A percentile compares a stretch with the other conserved stretches of the same genome.
These are phyloP conservation scores for Gallirallus australis DNA, from an alignment of 2,797 vertebrate species.

Conservation along the genomic window DNA sequence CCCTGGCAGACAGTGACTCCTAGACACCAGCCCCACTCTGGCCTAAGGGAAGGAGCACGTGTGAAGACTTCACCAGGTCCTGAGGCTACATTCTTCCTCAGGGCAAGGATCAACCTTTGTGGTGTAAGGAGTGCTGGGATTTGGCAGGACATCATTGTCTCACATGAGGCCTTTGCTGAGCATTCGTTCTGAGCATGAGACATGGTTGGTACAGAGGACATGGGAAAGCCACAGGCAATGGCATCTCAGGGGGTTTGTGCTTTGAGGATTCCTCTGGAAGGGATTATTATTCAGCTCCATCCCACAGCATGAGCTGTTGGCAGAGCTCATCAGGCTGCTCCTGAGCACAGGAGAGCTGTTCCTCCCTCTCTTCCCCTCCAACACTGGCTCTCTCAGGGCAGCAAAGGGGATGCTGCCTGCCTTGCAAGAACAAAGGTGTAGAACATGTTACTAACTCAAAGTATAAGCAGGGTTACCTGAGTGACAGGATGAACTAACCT, in stretches of 20 bases:
- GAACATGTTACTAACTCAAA: not conserved
- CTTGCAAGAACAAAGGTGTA: not conserved
- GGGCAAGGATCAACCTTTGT: not conserved
- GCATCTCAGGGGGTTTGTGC: not conserved
- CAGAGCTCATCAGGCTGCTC: not conserved
- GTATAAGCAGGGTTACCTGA: not conserved
- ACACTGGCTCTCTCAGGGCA: rapidly evolving
- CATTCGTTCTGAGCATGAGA: too few species aligned
- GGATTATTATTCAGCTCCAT: not conserved
- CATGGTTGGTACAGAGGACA: not conserved
- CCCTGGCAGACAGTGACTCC: not conserved
- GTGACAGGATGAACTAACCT: not conserved
- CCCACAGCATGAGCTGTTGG: not conserved
- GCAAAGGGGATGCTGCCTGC: not conserved
- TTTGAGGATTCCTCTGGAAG: not conserved
- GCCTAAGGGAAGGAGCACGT: not conserved
- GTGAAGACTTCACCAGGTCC: not conserved
- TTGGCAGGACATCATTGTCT: not conserved
- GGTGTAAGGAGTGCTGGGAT: constrained; percentile 15
- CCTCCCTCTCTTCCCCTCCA: not conserved
- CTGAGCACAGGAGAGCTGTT: not conserved
- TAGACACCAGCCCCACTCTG: not conserved
- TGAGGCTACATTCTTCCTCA: not conserved
- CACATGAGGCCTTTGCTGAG: not conserved
- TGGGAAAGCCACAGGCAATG: not conserved